These are phyloP conservation scores for Peromyscus nudipes DNA, from an alignment of 2,797 vertebrate genomes.

Conservation along the genomic window DNA sequence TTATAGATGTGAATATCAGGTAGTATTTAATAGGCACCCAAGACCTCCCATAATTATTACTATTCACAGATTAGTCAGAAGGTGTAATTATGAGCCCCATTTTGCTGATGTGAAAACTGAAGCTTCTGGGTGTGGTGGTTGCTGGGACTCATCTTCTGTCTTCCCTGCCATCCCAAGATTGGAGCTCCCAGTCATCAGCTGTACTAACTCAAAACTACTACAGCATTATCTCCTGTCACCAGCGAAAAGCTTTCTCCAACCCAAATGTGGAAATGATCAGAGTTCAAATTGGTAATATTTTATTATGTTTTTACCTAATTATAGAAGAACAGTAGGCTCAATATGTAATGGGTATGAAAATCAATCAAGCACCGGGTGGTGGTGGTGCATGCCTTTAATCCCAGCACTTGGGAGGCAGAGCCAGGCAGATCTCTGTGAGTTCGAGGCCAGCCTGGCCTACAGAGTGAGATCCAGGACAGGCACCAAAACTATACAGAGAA, in stretches of 20 bases:
- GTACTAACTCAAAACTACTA: background rate
- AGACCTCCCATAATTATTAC: constrained; percentile 4
- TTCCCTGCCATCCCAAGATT: background rate
- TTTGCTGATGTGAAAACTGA: constrained; percentile 12
- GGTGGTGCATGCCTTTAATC: too few species aligned
- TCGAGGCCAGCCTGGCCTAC: too few species aligned
- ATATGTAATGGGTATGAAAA: background rate
- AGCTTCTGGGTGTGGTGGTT: background rate
- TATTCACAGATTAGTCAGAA: background rate
- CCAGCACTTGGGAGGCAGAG: too few species aligned
- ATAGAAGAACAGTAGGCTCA: background rate
- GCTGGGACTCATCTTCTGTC: background rate
- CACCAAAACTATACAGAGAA: too few species aligned
- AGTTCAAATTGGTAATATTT: background rate
- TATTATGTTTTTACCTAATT: constrained; percentile 34
- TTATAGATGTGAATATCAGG: background rate
- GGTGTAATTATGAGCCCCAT: background rate
- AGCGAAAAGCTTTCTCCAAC: background rate
- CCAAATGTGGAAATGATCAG: background rate
- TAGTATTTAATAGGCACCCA: background rate
- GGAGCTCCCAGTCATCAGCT: background rate
- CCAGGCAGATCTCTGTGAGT: too few species aligned
- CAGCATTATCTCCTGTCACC: background rate
- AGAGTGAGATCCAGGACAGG: too few species aligned
- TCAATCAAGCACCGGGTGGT: too few species aligned